phyloP scores from a whole-genome alignment of 2,888 invertebrate species.

The Ellobium chinense region DNA sequence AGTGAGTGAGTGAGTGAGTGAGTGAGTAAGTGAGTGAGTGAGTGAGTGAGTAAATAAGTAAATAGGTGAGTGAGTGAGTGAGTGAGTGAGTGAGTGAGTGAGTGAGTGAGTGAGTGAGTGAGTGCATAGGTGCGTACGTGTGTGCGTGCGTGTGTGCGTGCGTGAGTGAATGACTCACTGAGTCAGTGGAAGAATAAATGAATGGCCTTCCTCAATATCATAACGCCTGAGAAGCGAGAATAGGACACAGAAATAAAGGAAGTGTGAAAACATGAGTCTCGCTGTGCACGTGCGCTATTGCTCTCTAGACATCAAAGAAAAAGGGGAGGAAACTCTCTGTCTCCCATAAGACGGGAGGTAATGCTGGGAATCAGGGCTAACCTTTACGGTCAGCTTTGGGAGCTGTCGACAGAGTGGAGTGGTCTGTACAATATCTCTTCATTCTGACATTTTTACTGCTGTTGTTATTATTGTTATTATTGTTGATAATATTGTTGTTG shows the following conservation, averaged over 20 bases:
- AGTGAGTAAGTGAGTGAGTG: not conserved
- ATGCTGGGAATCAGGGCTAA: not conserved
- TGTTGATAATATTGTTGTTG: no score
- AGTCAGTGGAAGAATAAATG: not conserved
- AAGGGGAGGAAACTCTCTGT: not conserved
- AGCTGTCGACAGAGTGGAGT: no score
- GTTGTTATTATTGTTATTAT: no score
- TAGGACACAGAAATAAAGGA: no score
- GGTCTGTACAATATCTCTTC: no score
- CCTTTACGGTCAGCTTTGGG: no score
- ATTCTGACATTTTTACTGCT: no score
- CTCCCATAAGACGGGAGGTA: not conserved
- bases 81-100: not conserved
- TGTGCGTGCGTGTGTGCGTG: not conserved
- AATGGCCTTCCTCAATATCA: not conserved
- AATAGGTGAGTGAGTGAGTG: not conserved
- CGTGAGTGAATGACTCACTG: not conserved
- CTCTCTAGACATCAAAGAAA: not conserved
- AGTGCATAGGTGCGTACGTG: not conserved
- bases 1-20: no score
- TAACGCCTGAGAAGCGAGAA: not conserved
- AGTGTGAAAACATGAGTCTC: not conserved
- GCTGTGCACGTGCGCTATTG: conserved; percentile 1
- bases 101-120: not conserved
- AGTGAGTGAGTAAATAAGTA: not conserved